Conservation (phyloP, 2,113 vertebrate genomes). For the Sylvilagus bachmani region DNA sequence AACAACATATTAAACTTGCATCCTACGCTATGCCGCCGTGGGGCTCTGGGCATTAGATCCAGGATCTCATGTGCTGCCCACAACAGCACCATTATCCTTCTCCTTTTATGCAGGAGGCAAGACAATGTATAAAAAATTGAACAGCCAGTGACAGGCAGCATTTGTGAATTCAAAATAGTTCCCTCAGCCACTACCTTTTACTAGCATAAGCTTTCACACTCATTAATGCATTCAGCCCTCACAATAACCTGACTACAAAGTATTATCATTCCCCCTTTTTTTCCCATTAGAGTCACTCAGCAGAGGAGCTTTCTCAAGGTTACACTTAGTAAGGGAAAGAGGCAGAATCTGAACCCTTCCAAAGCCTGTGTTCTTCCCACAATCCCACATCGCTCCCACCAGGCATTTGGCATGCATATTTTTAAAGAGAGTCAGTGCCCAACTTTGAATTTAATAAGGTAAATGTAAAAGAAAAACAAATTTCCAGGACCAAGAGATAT, state of each 20-base stretch:
- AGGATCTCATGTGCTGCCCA: not conserved
- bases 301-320: slow-evolving; percentile 3
- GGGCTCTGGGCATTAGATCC: not conserved
- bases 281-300: not conserved
- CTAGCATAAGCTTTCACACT: not conserved
- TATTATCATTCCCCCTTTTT: slow-evolving; percentile 15
- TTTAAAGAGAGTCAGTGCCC: not conserved
- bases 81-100: not conserved
- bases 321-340: not conserved
- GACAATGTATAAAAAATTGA: not conserved
- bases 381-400: not conserved
- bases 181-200: not conserved
- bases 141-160: not conserved
- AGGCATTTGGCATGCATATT: slow-evolving; percentile 9
- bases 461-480: not conserved
- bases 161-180: slow-evolving; percentile 9
- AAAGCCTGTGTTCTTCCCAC: slow-evolving; percentile 30
- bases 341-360: not conserved
- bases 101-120: slow-evolving; percentile 49
- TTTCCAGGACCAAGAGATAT: not conserved
- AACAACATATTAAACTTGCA: not conserved
- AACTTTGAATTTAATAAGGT: slow-evolving; percentile 12
- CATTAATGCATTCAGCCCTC: not conserved
- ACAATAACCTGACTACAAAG: not conserved
- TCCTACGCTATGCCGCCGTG: not conserved